Base-by-base conservation (phyloP, 2,888 invertebrate species). In the Zhuqinia jingwanae region DNA sequence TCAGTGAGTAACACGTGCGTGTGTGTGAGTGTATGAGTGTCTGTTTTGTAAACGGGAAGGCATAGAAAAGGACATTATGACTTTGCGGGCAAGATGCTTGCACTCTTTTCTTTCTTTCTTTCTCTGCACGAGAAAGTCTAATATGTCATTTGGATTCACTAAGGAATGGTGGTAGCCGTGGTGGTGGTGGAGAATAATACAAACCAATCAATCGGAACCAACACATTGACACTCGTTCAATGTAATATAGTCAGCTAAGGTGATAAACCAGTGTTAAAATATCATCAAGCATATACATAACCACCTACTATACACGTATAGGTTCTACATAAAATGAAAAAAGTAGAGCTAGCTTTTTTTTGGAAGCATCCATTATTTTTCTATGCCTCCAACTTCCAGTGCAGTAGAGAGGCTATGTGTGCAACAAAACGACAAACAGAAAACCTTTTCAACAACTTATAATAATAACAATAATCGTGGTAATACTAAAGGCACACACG, bases 201-300 rank as follows among this genome's bases (percentile, higher is more conserved):
- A 84, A 87, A 79, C 83, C 79, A 87, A 87, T 87, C 87, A 87
- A 83, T 87, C 83, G 83, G 87, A 87, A 87, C 87, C 83, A 80
- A 79, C 87, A 83, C 83, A 83, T 87, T 83, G 87, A 84, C 87
- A 87, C 83, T 56, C 73, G 53, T 83, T 87, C 79, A 87, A 65
- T 68, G 82, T 78, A 60, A 79, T 53, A 77, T 30, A 27, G 36
- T 65, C 22, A 22, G 15, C 30, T 20, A 73, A 76, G 25, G 58
- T 58, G 10, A 11, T 20, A 58, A 22, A 13, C 11, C 58, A 10
- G 58, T 58, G n/a, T n/a, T n/a, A n/a, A n/a, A n/a, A n/a, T n/a
- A n/a, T n/a, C n/a, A n/a, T n/a, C n/a, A n/a, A n/a, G n/a, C n/a
- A n/a, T n/a, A n/a, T n/a, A n/a, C n/a, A n/a, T n/a, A n/a, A n/a